phyloP scores from a whole-genome alignment of 2,797 vertebrate species.

The Psittacula derbiana region DNA sequence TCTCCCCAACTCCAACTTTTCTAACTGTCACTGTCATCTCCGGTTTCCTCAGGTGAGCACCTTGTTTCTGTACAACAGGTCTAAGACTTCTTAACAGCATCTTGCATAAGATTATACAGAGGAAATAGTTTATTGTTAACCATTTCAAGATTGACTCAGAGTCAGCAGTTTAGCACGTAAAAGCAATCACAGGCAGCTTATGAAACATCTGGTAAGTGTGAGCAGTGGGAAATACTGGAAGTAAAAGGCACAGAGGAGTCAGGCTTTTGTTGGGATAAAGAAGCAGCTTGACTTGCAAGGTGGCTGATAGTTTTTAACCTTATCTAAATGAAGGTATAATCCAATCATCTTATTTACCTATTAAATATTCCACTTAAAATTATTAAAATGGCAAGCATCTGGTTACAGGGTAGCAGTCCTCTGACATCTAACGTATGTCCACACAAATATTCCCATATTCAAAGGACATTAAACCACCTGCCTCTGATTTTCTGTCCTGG shows the following conservation, averaged over 20 bases:
- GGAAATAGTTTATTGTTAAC: background rate
- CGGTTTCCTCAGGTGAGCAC: background rate
- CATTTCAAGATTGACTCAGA: background rate
- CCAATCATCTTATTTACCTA: background rate
- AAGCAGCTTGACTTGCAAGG: background rate
- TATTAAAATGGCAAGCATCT: background rate
- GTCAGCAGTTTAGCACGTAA: background rate
- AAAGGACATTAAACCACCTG: background rate
- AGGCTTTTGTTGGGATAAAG: accelerated
- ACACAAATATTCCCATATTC: background rate
- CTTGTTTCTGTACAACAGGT: background rate
- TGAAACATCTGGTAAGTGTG: accelerated
- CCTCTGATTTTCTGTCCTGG: background rate
- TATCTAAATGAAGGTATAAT: background rate
- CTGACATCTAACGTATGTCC: accelerated
- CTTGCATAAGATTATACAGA: background rate
- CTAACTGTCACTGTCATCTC: background rate
- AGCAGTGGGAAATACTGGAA: background rate
- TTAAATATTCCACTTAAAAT: background rate
- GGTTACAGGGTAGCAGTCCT: background rate
- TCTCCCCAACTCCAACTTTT: background rate
- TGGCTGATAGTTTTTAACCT: background rate
- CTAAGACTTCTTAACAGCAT: background rate
- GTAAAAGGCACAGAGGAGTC: background rate
- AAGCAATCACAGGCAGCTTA: background rate